phyloP scores from a whole-genome alignment of 1,140 invertebrate species.

The Pseudoatta argentina region DNA sequence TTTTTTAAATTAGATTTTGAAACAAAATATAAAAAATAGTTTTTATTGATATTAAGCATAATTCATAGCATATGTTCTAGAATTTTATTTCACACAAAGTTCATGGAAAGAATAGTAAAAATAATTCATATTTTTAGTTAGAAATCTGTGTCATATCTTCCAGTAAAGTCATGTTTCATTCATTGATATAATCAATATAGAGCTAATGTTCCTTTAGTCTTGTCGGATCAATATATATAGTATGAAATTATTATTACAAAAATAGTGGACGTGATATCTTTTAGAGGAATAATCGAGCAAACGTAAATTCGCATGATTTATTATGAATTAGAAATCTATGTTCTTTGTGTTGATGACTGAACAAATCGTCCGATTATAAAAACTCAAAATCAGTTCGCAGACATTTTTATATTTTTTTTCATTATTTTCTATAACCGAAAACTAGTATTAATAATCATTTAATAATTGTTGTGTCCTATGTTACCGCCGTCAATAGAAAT shows the following conservation, averaged over 20 bases:
- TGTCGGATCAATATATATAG: slow-evolving; percentile 22
- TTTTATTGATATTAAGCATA: neutral
- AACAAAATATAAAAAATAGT: neutral
- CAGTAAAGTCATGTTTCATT: slow-evolving; percentile 39
- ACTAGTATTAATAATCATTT: slow-evolving; percentile 17
- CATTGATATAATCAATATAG: slow-evolving; percentile 30
- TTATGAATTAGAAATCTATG: neutral
- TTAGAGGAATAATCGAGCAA: neutral
- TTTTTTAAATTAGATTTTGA: neutral
- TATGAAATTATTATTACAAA: slow-evolving; percentile 29
- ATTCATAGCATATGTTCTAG: neutral
- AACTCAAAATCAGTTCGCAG: neutral
- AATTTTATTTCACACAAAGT: neutral
- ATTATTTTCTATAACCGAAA: slow-evolving; percentile 13
- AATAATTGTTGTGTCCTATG: slow-evolving; percentile 15
- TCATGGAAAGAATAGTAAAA: neutral
- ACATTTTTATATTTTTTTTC: slow-evolving; percentile 6
- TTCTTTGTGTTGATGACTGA: neutral
- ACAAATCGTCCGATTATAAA: neutral
- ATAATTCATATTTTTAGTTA: slow-evolving; percentile 36
- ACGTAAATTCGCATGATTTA: slow-evolving; percentile 13
- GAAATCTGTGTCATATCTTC: slow-evolving; percentile 38
- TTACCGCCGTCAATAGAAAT: neutral
- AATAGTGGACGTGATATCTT: slow-evolving; percentile 3
- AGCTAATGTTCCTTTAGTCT: neutral